Evolutionary conservation across 2,113 vertebrate species (phyloP).

Genomic region (Phoxinus phoxinus): DNA sequence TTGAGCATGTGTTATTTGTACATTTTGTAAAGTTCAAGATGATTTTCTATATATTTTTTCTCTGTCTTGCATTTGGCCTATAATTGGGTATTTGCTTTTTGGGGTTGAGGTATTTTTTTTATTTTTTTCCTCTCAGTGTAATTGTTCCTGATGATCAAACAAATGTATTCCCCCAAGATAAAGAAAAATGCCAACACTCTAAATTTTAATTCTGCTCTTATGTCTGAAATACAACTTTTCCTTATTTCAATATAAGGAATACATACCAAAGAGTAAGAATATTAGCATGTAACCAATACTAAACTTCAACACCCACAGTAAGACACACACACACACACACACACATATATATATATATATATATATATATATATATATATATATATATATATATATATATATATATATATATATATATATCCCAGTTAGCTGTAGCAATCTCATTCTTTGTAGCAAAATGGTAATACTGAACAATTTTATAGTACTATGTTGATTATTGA

Average conservation of each 20-base stretch:
- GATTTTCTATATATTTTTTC: constrained; percentile 78
- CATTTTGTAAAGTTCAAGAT: constrained; percentile 78
- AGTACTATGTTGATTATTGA: constrained; percentile 10
- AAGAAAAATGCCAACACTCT: neutral
- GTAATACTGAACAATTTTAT: neutral
- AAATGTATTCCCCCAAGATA: neutral
- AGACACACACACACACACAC: no score
- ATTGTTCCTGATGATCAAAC: constrained; percentile 2
- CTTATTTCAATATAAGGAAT: constrained; percentile 9
- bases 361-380: no score
- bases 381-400: no score
- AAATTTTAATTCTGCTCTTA: neutral
- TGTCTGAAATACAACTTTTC: neutral
- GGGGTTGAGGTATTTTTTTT: constrained; percentile 66
- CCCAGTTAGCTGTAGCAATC: constrained; percentile 9
- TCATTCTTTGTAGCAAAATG: constrained; percentile 18
- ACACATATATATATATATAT: neutral
- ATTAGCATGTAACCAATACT: neutral
- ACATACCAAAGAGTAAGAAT: constrained; percentile 16
- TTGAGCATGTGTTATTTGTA: constrained; percentile 79
- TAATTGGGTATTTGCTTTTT: constrained; percentile 66
- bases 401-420: neutral
- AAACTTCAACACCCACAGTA: neutral
- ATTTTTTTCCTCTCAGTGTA: constrained; percentile 27
- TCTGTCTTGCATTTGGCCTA: constrained; percentile 58